These are phyloP conservation scores for Marcusenius ussheri DNA, from an alignment of 2,113 vertebrate species.

Conservation along the genomic window DNA sequence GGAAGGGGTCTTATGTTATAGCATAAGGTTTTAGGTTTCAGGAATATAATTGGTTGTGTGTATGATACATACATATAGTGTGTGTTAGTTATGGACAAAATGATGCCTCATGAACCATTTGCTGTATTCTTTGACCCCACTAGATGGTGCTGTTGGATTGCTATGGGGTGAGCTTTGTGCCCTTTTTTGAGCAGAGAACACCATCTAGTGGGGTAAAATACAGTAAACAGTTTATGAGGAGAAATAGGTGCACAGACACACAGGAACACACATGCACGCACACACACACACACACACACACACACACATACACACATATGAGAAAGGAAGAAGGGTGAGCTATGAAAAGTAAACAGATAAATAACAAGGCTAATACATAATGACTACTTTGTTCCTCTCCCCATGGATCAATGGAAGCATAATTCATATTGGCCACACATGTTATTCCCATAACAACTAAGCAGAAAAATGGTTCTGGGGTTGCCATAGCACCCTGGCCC, in stretches of 20 bases:
- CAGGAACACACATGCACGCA: too few species aligned
- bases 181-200: background rate
- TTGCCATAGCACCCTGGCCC: conserved; percentile 10
- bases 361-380: background rate
- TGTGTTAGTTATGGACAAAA: background rate
- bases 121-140: background rate
- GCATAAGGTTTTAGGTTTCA: background rate
- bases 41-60: background rate
- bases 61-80: background rate
- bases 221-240: background rate
- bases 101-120: background rate
- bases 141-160: background rate
- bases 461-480: background rate
- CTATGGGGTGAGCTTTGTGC: background rate
- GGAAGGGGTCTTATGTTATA: background rate
- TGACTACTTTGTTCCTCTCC: background rate
- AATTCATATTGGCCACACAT: background rate
- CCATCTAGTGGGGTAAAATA: background rate
- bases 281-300: too few species aligned
- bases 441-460: conserved; percentile 17
- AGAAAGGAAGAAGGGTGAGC: background rate
- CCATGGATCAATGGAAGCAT: background rate
- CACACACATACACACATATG: background rate
- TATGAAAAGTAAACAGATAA: background rate
- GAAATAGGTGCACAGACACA: too few species aligned